A percentile compares a stretch with the other conserved stretches of the same genome.
Conservation (phyloP, 2,797 vertebrate genomes). For the Telmatherina bonti region DNA sequence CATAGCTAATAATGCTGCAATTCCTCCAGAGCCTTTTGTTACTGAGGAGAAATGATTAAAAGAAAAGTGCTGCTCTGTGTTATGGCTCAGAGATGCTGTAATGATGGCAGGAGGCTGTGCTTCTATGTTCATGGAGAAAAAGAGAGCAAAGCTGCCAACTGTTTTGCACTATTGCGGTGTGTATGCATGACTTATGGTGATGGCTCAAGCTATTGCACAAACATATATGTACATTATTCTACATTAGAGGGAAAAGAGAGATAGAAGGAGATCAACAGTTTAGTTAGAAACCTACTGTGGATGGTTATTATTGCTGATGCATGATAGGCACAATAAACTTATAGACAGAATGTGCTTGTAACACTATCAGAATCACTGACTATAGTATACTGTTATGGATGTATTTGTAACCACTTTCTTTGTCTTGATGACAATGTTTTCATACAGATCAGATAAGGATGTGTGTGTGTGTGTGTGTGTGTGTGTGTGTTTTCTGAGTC, state of each 20-base stretch:
- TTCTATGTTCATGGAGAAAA: conserved; percentile 32
- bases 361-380: conserved; percentile 42
- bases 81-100: conserved; percentile 63
- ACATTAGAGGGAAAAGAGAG: conserved; percentile 54
- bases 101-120: conserved; percentile 38
- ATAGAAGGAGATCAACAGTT: conserved; percentile 65
- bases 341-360: conserved; percentile 57
- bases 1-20: conserved; percentile 4
- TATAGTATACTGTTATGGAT: conserved; percentile 50
- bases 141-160: conserved; percentile 19
- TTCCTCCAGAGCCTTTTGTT: conserved; percentile 23
- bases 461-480: no score
- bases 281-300: conserved; percentile 39
- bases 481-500: conserved; percentile 38
- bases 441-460: conserved; percentile 21
- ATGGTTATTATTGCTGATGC: conserved; percentile 75
- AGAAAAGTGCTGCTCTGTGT: conserved; percentile 51
- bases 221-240: conserved; percentile 73
- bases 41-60: conserved; percentile 31
- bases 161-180: conserved; percentile 51
- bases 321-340: conserved; percentile 65
- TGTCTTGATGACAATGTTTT: conserved; percentile 26
- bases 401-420: conserved; percentile 27
- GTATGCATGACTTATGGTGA: conserved; percentile 46
- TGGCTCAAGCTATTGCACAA: conserved; percentile 61